These are phyloP conservation scores for Terrapene triunguis DNA, from an alignment of 2,113 vertebrate species.

Conservation along the genomic window DNA sequence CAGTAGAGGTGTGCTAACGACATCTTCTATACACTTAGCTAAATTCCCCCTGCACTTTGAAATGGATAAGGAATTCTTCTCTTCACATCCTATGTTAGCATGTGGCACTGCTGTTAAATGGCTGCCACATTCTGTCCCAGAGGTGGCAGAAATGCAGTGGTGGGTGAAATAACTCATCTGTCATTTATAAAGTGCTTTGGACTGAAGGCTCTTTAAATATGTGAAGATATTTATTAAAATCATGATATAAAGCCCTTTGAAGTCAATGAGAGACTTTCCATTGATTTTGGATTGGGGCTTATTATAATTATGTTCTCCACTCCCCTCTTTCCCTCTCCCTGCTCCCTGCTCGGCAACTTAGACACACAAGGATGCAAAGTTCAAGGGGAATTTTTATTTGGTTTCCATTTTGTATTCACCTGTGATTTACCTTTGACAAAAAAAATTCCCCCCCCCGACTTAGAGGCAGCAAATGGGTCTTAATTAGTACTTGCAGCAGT, in stretches of 20 bases:
- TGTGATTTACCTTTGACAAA: not conserved
- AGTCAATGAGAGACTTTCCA: not conserved
- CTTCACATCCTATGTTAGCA: not conserved
- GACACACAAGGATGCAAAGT: not conserved
- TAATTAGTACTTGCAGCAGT: not conserved
- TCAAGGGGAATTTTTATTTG: fast-evolving
- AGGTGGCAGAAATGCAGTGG: not conserved
- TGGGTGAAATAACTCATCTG: not conserved
- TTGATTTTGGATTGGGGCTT: not conserved
- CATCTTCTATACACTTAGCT: not conserved
- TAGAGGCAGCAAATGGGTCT: not conserved
- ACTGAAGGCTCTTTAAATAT: not conserved
- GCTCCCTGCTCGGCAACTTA: not conserved
- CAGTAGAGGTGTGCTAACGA: not conserved
- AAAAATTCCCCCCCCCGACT: not conserved
- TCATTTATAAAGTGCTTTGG: not conserved
- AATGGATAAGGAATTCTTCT: not conserved
- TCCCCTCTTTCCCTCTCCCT: fast-evolving
- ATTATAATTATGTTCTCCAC: not conserved
- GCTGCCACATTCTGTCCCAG: not conserved
- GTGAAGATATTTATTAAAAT: not conserved
- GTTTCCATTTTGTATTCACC: not conserved
- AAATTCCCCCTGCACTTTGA: not conserved
- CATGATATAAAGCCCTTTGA: not conserved
- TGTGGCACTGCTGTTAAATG: not conserved